Percentiles rank a stretch among this genome's conserved stretches.
These are phyloP conservation scores for Icerya purchasi DNA, from an alignment of 2,888 invertebrate species.

Conservation along the genomic window DNA sequence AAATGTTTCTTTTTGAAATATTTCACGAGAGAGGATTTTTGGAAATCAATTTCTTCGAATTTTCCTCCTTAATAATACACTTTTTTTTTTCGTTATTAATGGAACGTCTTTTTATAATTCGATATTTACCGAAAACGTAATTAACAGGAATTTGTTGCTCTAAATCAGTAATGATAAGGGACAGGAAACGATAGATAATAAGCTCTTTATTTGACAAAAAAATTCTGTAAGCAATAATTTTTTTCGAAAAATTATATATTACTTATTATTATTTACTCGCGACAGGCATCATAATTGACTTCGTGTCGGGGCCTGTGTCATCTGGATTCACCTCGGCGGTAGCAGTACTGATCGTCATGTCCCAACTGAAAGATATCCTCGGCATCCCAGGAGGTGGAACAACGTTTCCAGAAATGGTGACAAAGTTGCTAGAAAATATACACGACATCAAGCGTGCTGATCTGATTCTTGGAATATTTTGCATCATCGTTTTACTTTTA, in stretches of 20 bases:
- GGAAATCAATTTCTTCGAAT: no score
- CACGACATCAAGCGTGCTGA: slow-evolving; percentile 45
- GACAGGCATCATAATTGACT: slow-evolving; percentile 62
- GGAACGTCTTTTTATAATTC: no score
- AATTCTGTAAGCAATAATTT: not conserved
- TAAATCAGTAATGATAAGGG: not conserved
- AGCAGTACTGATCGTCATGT: slow-evolving; percentile 66
- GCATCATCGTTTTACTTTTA: slow-evolving; percentile 50
- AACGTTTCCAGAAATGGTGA: slow-evolving; percentile 60
- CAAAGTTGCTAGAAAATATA: slow-evolving; percentile 44
- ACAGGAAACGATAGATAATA: not conserved
- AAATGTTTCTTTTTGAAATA: no score
- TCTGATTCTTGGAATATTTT: slow-evolving; percentile 47
- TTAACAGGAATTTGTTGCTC: not conserved
- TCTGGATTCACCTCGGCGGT: slow-evolving; percentile 80
- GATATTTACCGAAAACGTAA: no score
- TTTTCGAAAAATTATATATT: not conserved
- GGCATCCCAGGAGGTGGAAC: slow-evolving; percentile 47
- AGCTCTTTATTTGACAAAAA: not conserved
- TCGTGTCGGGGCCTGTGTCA: slow-evolving; percentile 72
- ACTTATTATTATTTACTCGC: slow-evolving; percentile 16
- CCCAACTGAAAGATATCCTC: slow-evolving; percentile 66
- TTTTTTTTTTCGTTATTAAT: no score
- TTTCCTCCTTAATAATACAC: no score
- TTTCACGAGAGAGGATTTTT: no score